Evolutionary conservation across 2,797 vertebrate genomes (phyloP), one percentile per base, ranked within the genome.

Genomic region (Dallia pectoralis): DNA sequence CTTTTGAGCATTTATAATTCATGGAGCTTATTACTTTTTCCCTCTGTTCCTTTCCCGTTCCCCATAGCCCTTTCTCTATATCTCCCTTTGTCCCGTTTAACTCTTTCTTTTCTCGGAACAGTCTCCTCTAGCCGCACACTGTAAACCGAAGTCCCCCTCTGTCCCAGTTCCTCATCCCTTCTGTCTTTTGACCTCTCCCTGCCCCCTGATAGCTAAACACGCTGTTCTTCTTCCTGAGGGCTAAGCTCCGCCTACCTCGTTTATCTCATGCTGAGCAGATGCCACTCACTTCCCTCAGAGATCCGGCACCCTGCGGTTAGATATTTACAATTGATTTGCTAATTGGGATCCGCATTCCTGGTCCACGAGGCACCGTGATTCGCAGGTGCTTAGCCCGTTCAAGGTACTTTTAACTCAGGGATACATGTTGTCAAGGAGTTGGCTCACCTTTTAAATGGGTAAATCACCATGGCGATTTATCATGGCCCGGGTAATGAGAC

Each of bases 371-470:
- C 9, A 22, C 5, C n/a, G 9, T 22, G 40, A 11, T 44, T n/a
- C 25, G 53, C 53, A 7, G 53, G 53, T 25, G 53, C n/a, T 22
- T 56, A 56, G 53, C 25, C 53, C 12, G 22, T 56, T 12, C 3
- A 25, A 22, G 22, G n/a, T 56, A 70, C 62, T 73, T 56, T 62
- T 7, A 33, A 80, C 70, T 82, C 69, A 77, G 78, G 9, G n/a
- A 56, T 56, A 22, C 9, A 9, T n/a, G n/a, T 40, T 44, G 40
- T 44, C 40, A 44, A 44, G 40, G 40, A 44, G 40, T 6, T 44
- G 40, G 9, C 40, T 44, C 40, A 44, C 40, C 40, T 44, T 44
- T 44, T 44, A 44, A 6, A 44, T 12, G 14, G 40, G 40, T 44
- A 14, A 44, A 44, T 44, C 2, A 44, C 6, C 2, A 44, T 14